Evolutionary conservation across 2,888 invertebrate species (phyloP).

Genomic region (Drosophila ochracea): DNA sequence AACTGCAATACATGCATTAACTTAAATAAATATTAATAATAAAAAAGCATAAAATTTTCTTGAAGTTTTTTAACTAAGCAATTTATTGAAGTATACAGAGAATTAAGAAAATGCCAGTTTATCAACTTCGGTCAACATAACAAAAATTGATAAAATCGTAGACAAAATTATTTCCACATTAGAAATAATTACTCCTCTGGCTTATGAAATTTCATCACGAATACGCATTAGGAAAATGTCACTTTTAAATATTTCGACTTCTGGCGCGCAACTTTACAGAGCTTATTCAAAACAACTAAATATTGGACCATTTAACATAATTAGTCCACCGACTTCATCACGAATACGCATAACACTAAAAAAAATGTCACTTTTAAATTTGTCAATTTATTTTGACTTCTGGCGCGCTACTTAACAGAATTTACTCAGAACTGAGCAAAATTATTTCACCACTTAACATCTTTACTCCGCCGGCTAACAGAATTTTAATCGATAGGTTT

Average conservation of each 20-base stretch:
- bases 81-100: background rate
- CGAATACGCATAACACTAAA: background rate
- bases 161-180: background rate
- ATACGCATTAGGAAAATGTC: too few species aligned
- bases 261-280: background rate
- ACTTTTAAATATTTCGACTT: background rate
- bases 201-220: too few species aligned
- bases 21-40: constrained; percentile 28
- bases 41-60: background rate
- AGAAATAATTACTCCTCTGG: background rate
- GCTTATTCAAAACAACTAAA: too few species aligned
- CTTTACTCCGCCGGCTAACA: background rate
- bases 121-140: background rate
- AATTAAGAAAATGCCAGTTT: background rate
- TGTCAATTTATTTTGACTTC: background rate
- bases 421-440: constrained; percentile 1
- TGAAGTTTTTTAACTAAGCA: background rate
- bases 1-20: constrained; percentile 25
- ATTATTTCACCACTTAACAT: constrained; percentile 2
- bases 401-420: background rate
- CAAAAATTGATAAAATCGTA: background rate
- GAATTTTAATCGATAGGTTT: background rate
- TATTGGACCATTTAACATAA: background rate
- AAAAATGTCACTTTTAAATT: background rate
- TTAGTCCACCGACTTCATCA: background rate